Conservation (phyloP, 2,888 invertebrate species). For the Euplexia lucipara region DNA sequence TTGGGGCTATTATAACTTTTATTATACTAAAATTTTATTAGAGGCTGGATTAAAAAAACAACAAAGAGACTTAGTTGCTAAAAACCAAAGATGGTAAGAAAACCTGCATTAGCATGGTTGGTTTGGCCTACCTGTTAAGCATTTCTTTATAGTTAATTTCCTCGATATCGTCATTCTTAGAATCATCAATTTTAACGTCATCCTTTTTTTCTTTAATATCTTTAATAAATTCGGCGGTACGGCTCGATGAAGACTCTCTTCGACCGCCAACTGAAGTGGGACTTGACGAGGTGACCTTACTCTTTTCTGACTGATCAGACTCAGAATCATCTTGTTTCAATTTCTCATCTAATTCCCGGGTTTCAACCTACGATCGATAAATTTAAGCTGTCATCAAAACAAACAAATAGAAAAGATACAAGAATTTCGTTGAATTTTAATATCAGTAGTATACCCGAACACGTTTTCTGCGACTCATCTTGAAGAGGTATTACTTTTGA, state of each 20-base stretch:
- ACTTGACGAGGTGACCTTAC: slow-evolving; percentile 91
- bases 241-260: slow-evolving; percentile 89
- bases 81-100: neutral
- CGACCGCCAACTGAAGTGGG: slow-evolving; percentile 88
- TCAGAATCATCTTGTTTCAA: slow-evolving; percentile 92
- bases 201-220: slow-evolving; percentile 84
- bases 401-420: slow-evolving; percentile 51
- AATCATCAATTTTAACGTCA: slow-evolving; percentile 92
- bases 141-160: slow-evolving; percentile 82
- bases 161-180: slow-evolving; percentile 92
- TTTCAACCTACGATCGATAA: slow-evolving; percentile 88
- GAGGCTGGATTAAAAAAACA: neutral
- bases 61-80: neutral
- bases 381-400: slow-evolving; percentile 89
- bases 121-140: slow-evolving; percentile 62
- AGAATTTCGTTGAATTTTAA: neutral
- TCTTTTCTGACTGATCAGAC: slow-evolving; percentile 92
- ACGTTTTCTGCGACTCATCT: slow-evolving; percentile 92
- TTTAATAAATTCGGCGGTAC: slow-evolving; percentile 82
- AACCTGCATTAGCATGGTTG: neutral
- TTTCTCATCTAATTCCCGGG: slow-evolving; percentile 93
- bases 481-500: slow-evolving; percentile 29
- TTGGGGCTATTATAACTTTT: no score
- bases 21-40: neutral
- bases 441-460: slow-evolving; percentile 80